Base-by-base conservation (phyloP, 2,888 invertebrate genomes). In the Gnatocerus cornutus region DNA sequence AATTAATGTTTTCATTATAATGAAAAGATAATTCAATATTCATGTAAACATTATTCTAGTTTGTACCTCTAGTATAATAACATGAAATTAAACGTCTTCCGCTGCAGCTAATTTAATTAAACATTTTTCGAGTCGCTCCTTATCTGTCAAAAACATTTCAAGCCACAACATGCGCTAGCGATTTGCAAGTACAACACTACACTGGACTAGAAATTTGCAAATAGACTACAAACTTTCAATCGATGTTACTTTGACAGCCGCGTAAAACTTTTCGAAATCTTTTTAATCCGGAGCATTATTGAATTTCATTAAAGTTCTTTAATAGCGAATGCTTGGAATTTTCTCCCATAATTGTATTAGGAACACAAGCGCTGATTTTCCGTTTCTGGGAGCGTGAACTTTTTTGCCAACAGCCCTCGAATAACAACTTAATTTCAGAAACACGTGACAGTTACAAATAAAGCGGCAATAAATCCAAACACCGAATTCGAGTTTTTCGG, bases 371-470 rank as follows among this genome's bases (percentile, higher is more conserved):
- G 21, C 48, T 27, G 27, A 48, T 48, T 46, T 48, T 53, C 37
- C 13, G 29, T 53, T 27, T 48, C 21, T 48, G 48, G 9, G 37
- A 37, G 37, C 37, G 37, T 37, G 37, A 37, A 37, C 37, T 37
- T 55, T 53, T 55, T 55, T 55, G 48, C 16, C 46, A 61, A 21
- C 37, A 55, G 8, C 30, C 14, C 37, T 30, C 37, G 53, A 52
- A 52, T 52, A 52, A 55, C 61, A 61, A 48, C 58, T 58, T 58
- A 58, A 52, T 52, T 52, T 33, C 29, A 10, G 12, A 52, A 52
- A 52, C 30, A 58, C 45, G 12, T 41, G 58, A 58, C 58, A 14
- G 58, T 10, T 21, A 58, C 43, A 58, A 58, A 58, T 43, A 58
- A 43, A 27, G 2, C 58, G 43, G 8, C 58, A 21, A 58, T 58